These are phyloP conservation scores for Notodonta dromedarius DNA, from an alignment of 2,888 invertebrate genomes.

Conservation along the genomic window DNA sequence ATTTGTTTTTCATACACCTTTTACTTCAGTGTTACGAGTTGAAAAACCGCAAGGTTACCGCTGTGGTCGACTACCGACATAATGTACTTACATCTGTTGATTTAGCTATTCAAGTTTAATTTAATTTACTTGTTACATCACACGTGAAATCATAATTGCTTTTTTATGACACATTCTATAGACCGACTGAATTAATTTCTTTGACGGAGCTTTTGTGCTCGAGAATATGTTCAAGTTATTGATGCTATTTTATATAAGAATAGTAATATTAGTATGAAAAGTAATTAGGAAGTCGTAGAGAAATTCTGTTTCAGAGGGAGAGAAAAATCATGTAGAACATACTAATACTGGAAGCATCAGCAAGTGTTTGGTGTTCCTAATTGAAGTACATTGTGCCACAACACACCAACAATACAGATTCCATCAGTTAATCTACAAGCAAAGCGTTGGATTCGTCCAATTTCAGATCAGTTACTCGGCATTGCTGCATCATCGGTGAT, in stretches of 20 bases:
- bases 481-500: constrained; percentile 82
- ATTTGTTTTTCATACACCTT: constrained; percentile 60
- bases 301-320: background rate
- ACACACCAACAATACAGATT: constrained; percentile 36
- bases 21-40: constrained; percentile 49
- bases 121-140: constrained; percentile 9
- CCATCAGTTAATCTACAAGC: constrained; percentile 65
- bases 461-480: constrained; percentile 75
- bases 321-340: no score
- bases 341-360: constrained; percentile 15
- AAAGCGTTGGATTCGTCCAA: constrained; percentile 66
- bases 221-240: background rate
- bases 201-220: background rate
- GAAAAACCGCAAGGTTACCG: constrained; percentile 52
- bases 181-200: constrained; percentile 3
- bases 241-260: background rate
- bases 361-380: constrained; percentile 33
- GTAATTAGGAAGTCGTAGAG: no score
- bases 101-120: constrained; percentile 7
- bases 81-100: constrained; percentile 17
- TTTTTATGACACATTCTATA: constrained; percentile 2
- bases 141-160: background rate
- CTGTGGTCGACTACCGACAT: constrained; percentile 52
- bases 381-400: constrained; percentile 28
- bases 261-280: background rate